Base-by-base conservation (phyloP, 2,113 vertebrate species). In the Columba janthina region DNA sequence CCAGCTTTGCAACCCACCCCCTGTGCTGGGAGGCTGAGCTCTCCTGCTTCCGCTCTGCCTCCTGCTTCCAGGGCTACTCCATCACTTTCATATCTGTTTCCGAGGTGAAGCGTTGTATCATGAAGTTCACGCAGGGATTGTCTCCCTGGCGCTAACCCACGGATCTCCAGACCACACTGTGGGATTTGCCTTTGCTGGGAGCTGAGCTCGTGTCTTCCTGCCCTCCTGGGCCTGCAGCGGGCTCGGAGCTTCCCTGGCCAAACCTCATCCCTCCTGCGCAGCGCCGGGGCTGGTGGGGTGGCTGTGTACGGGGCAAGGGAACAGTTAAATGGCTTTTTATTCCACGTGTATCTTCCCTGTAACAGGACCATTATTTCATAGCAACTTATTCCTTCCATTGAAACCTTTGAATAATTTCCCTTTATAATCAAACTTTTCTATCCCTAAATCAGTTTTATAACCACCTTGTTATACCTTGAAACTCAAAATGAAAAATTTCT, bases 381-480 rank as follows among this genome's bases (percentile, higher is more conserved):
- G 66, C 51, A 70, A 72, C 92, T 89, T 92, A 85, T 75, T 94
- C 78, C 81, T 91, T 86, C 84, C 87, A 69, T 92, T 90, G 92
- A 87, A 76, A 84, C 66, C 87, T 87, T 62, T 0, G 7, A 93
- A 93, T 94, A 96, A 97, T 97, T 96, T 85, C 85, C 76, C 72
- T 85, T 80, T 86, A 85, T 96, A 96, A 97, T 97, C 96, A 96
- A 94, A 97, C 95, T 92, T 94, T 89, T 75, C 92, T 77, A 81
- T 74, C 85, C 87, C 38, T 97, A 97, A 97, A 97, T 97, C 96
- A 96, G 77, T 93, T 94, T 96, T 96, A 97, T 74, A 96, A 95
- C 94, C 78, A 77, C 62, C 94, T 96, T 96, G 90, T 97, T 97
- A 94, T 90, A 97, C 81, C 90, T 95, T 57, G 95, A 85, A 96